phyloP scores from a whole-genome alignment of 2,888 invertebrate species.

The Nomada flava region DNA sequence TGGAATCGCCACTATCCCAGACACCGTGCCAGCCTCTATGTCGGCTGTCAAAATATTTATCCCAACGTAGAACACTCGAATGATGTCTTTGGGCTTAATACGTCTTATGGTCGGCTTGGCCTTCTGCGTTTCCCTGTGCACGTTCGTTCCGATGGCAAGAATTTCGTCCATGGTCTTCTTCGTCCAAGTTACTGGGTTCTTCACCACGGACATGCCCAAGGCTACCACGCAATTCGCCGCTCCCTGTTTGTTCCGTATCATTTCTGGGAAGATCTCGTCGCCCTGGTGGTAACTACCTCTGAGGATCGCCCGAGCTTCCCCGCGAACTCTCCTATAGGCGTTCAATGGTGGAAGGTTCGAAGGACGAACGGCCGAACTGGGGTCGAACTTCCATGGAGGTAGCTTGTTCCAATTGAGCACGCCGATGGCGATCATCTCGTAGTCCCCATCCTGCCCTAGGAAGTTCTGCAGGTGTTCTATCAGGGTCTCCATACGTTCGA shows the following conservation, averaged over 20 bases:
- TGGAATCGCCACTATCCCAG: conserved; percentile 73
- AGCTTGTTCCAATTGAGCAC: conserved; percentile 76
- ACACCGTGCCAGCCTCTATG: conserved; percentile 71
- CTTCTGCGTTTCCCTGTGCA: conserved; percentile 75
- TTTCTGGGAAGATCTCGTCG: conserved; percentile 75
- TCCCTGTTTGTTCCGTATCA: conserved; percentile 73
- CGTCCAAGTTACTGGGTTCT: conserved; percentile 80
- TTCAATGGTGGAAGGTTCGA: conserved; percentile 79
- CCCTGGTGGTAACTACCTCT: conserved; percentile 76
- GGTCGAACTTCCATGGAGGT: conserved; percentile 77
- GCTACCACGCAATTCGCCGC: conserved; percentile 79
- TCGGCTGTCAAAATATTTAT: conserved; percentile 78
- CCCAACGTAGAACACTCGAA: conserved; percentile 79
- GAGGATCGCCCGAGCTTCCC: conserved; percentile 78
- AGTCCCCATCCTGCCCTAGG: conserved; percentile 72
- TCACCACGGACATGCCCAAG: conserved; percentile 78
- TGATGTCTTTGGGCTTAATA: conserved; percentile 74
- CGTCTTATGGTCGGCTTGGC: conserved; percentile 50
- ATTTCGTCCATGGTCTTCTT: conserved; percentile 80
- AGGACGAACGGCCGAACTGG: conserved; percentile 77
- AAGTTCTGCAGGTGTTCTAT: conserved; percentile 61
- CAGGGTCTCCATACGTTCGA: conserved; percentile 56
- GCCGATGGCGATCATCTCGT: conserved; percentile 77
- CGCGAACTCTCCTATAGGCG: conserved; percentile 75
- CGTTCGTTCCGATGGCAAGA: conserved; percentile 72